These are phyloP conservation scores for Heteropelma amictum DNA, from an alignment of 2,888 invertebrate genomes.

Conservation along the genomic window DNA sequence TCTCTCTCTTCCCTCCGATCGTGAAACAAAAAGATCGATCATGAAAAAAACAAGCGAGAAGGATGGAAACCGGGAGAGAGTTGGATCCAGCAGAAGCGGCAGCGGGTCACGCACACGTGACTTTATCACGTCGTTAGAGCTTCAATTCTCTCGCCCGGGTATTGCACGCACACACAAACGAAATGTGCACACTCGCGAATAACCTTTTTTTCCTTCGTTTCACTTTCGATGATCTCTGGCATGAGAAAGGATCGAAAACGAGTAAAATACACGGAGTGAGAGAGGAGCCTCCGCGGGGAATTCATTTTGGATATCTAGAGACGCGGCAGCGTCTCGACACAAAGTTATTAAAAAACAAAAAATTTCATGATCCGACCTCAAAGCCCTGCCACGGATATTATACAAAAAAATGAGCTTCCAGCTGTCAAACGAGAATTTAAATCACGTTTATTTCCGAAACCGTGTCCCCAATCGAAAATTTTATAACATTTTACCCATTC, in stretches of 20 bases:
- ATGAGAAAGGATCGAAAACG: neutral
- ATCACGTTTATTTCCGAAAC: no score
- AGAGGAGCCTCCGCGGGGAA: no score
- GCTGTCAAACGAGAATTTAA: no score
- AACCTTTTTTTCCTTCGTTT: neutral
- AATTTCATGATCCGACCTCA: no score
- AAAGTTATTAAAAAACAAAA: no score
- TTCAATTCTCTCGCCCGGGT: constrained; percentile 45
- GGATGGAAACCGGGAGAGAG: constrained; percentile 11
- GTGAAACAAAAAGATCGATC: constrained; percentile 69
- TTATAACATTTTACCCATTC: no score
- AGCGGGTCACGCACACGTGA: constrained; percentile 67
- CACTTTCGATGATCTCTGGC: neutral
- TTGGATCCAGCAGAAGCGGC: constrained; percentile 50
- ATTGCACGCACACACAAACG: neutral
- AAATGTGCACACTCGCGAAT: neutral
- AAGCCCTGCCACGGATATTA: no score
- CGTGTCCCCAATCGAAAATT: no score
- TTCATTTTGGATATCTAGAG: no score
- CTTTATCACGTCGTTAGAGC: constrained; percentile 61
- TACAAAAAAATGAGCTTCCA: no score
- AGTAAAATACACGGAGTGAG: neutral
- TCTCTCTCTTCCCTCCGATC: neutral
- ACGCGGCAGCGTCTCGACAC: no score
- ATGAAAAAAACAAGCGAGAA: constrained; percentile 63